A percentile compares a stretch with the other conserved stretches of the same genome.
phyloP scores from a whole-genome alignment of 2,113 vertebrate genomes.

The Ploceus nigricollis region DNA sequence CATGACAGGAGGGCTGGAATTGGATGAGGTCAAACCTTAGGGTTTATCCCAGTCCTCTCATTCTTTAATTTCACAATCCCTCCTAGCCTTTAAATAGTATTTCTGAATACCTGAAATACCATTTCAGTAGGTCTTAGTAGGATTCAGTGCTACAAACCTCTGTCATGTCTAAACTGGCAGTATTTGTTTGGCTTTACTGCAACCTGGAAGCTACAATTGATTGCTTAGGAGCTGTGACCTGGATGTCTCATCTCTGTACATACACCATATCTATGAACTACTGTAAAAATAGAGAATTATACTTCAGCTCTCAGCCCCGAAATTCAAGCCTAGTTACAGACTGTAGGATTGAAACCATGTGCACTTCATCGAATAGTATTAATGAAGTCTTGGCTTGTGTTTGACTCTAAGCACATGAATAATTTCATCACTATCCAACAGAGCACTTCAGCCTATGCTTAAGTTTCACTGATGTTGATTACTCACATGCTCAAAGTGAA shows the following conservation, averaged over 20 bases:
- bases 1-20: background rate
- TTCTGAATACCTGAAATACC: background rate
- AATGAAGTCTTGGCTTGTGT: constrained; percentile 26
- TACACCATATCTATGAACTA: background rate
- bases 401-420: constrained; percentile 41
- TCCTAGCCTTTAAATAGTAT: background rate
- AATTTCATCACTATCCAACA: constrained; percentile 36
- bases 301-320: background rate
- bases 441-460: constrained; percentile 47
- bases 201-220: background rate
- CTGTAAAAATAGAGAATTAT: background rate
- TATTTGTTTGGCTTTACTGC: background rate
- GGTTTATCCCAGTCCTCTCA: background rate
- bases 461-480: constrained; percentile 55
- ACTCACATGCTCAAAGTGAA: constrained; percentile 52
- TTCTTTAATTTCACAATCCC: background rate
- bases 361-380: background rate
- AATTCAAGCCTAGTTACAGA: background rate
- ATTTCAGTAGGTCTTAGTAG: background rate
- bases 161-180: background rate
- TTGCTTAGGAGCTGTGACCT: background rate
- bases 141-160: background rate
- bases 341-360: background rate
- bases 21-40: background rate
- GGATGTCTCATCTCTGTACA: background rate